Conservation (phyloP, 1,140 invertebrate genomes). For the Phymorhynchus buccinoides region DNA sequence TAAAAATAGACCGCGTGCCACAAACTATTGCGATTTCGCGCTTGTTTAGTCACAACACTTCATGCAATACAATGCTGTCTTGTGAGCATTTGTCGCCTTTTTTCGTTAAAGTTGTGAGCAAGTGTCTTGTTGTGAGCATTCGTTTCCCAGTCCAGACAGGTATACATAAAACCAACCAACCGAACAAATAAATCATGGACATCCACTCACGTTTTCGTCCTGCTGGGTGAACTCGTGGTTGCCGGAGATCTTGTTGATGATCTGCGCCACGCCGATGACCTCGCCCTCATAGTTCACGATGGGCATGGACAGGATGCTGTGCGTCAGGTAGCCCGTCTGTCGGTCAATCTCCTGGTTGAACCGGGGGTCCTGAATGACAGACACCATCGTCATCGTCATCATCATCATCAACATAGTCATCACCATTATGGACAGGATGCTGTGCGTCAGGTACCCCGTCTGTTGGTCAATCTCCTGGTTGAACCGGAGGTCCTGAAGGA, state of each 20-base stretch:
- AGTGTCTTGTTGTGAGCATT: too few species aligned
- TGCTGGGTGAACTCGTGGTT: slow-evolving; percentile 65
- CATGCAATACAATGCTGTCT: too few species aligned
- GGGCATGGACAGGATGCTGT: slow-evolving; percentile 92
- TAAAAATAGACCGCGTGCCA: too few species aligned
- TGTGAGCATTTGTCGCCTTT: too few species aligned
- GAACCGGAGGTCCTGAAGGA: slow-evolving; percentile 78
- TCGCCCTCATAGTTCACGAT: slow-evolving; percentile 96
- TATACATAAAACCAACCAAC: background rate
- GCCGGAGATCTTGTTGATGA: slow-evolving; percentile 88
- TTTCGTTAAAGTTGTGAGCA: too few species aligned
- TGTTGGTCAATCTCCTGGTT: slow-evolving; percentile 92
- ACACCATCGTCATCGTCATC: too few species aligned
- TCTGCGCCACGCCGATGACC: slow-evolving; percentile 96
- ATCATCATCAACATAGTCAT: too few species aligned
- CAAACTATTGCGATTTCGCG: too few species aligned
- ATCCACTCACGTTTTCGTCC: slow-evolving; percentile 60
- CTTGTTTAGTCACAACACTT: too few species aligned
- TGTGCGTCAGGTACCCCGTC: slow-evolving; percentile 92
- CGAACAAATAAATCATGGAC: background rate
- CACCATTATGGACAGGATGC: slow-evolving; percentile 85
- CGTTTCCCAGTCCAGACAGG: too few species aligned
- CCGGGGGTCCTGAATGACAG: slow-evolving; percentile 68
- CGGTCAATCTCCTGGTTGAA: slow-evolving; percentile 95
- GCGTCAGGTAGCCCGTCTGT: slow-evolving; percentile 92